Evolutionary conservation across 2,113 vertebrate species (phyloP).

Genomic region (Aegotheles bennettii): DNA sequence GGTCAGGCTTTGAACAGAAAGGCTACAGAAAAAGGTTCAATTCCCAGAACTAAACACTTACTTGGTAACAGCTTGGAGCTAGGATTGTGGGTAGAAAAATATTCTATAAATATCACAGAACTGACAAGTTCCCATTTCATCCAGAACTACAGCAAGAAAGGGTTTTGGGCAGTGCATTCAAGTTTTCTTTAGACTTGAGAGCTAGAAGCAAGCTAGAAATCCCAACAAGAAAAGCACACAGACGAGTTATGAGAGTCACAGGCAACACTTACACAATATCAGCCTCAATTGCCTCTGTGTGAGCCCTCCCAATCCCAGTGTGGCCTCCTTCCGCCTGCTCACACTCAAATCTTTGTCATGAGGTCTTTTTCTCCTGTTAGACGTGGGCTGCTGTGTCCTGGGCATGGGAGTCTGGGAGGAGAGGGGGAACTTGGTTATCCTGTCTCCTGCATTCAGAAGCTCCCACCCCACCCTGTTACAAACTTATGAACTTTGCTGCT

Average conservation of each 20-base stretch:
- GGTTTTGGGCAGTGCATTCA: background rate
- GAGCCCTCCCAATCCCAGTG: background rate
- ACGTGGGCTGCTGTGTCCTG: background rate
- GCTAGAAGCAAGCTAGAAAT: background rate
- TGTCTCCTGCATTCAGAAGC: background rate
- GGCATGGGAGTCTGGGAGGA: background rate
- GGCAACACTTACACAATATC: background rate
- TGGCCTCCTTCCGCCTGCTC: background rate
- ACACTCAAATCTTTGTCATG: background rate
- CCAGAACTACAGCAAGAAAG: background rate
- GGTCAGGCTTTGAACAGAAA: slow-evolving; percentile 8
- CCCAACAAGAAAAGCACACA: background rate
- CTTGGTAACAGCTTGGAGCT: slow-evolving; percentile 38
- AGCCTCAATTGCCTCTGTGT: rapidly evolving
- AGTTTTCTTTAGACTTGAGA: background rate
- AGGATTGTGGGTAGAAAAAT: slow-evolving; percentile 55
- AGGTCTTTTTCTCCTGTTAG: background rate
- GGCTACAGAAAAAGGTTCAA: background rate
- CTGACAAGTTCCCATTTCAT: slow-evolving; percentile 11
- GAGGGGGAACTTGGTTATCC: background rate
- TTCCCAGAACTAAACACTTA: slow-evolving; percentile 28
- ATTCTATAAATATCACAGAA: slow-evolving; percentile 27
- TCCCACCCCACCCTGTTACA: background rate
- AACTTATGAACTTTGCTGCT: background rate
- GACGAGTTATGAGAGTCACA: background rate